A percentile compares a stretch with the other conserved stretches of the same genome.
Evolutionary conservation across 1,140 invertebrate species (phyloP).

Genomic region (Drosophila navojoa): DNA sequence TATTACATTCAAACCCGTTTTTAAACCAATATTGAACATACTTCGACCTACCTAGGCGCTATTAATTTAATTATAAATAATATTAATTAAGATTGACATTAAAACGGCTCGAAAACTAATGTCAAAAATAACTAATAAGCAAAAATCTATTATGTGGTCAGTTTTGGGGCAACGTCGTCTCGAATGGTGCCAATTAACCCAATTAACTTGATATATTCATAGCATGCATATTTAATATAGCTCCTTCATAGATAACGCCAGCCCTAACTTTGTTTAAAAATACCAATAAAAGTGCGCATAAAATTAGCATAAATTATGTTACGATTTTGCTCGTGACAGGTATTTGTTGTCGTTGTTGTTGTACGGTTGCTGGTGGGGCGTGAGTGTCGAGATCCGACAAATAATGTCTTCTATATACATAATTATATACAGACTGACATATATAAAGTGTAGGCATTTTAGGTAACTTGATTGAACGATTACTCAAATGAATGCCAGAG

Average conservation of each 20-base stretch:
- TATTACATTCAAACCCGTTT: background rate
- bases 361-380: slow-evolving; percentile 27
- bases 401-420: slow-evolving; percentile 45
- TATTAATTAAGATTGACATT: slow-evolving; percentile 45
- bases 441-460: slow-evolving; percentile 56
- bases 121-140: slow-evolving; percentile 2
- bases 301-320: slow-evolving; percentile 75
- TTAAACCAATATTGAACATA: no score
- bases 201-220: slow-evolving; percentile 77
- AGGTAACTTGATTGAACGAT: slow-evolving; percentile 65
- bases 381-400: slow-evolving; percentile 37
- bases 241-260: slow-evolving; percentile 19
- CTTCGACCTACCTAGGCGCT: background rate
- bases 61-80: slow-evolving; percentile 2
- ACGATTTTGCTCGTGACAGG: slow-evolving; percentile 70
- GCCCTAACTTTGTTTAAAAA: slow-evolving; percentile 17
- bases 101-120: slow-evolving; percentile 18
- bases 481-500: slow-evolving; percentile 66
- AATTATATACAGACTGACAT: slow-evolving; percentile 29
- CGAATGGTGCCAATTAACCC: slow-evolving; percentile 64
- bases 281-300: slow-evolving; percentile 56
- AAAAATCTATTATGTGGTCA: slow-evolving; percentile 25
- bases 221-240: slow-evolving; percentile 72
- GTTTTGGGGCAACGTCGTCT: slow-evolving; percentile 24
- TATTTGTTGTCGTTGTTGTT: slow-evolving; percentile 31